These are phyloP conservation scores for Sapayoa aenigma DNA, from an alignment of 2,113 vertebrate genomes.

Conservation along the genomic window DNA sequence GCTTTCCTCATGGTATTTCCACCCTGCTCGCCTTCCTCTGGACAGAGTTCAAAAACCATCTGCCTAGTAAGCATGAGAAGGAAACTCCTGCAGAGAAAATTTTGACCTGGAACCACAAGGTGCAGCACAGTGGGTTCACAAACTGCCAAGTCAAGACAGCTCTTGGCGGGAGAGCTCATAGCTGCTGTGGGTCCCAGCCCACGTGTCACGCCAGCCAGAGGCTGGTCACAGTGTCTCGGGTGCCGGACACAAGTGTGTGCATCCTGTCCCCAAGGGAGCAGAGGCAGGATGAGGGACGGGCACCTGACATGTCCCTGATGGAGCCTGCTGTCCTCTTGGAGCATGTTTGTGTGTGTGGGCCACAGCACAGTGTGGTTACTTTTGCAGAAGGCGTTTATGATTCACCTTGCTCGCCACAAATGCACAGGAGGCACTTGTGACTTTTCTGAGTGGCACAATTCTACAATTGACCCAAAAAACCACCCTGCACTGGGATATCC, in stretches of 20 bases:
- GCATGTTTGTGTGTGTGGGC: not conserved
- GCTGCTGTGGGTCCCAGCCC: not conserved
- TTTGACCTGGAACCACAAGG: not conserved
- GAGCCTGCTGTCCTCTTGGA: not conserved
- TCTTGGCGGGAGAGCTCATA: not conserved
- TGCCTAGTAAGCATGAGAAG: not conserved
- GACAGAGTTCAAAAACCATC: not conserved
- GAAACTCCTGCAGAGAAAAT: not conserved
- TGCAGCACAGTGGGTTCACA: not conserved
- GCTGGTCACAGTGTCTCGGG: not conserved
- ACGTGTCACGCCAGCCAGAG: not conserved
- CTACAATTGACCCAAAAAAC: rapidly evolving
- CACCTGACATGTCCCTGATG: rapidly evolving
- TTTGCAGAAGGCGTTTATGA: not conserved
- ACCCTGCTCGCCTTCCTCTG: not conserved
- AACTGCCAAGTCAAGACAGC: not conserved
- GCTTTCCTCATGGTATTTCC: not conserved
- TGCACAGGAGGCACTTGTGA: rapidly evolving
- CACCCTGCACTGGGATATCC: not conserved
- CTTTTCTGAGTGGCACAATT: not conserved
- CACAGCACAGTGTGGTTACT: not conserved
- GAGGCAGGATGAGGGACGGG: not conserved
- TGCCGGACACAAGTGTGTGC: rapidly evolving
- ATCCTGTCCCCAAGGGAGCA: not conserved
- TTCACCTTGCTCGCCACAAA: not conserved